These are phyloP conservation scores for Prosopocoilus inquinatus DNA, from an alignment of 2,888 invertebrate genomes.

Conservation along the genomic window DNA sequence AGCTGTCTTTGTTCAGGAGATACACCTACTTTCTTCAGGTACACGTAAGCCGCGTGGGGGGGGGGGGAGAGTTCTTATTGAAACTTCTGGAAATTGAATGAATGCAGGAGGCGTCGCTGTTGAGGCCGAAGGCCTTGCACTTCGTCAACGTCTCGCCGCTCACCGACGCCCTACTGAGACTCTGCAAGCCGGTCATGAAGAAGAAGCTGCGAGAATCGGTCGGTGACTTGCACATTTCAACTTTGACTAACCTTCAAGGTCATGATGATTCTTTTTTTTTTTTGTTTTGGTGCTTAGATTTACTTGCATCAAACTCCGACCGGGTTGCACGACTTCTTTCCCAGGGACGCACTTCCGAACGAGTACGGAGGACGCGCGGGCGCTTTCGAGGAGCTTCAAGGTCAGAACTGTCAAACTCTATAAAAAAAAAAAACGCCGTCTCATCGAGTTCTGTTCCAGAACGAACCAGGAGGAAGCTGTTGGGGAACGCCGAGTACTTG, in stretches of 20 bases:
- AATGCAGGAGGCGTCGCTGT: slow-evolving; percentile 58
- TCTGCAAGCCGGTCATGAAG: slow-evolving; percentile 72
- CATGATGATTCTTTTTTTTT: not conserved
- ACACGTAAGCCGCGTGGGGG: too few relatives aligned
- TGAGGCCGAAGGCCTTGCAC: slow-evolving; percentile 66
- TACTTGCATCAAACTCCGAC: slow-evolving; percentile 13
- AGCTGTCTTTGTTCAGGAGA: slow-evolving; percentile 62
- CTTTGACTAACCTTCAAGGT: too few relatives aligned
- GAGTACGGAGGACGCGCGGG: slow-evolving; percentile 20
- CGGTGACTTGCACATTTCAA: not conserved
- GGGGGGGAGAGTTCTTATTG: slow-evolving; percentile 42
- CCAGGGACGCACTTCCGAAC: slow-evolving; percentile 20
- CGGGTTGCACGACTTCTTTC: slow-evolving; percentile 12
- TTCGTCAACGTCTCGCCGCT: slow-evolving; percentile 68
- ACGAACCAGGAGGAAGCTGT: slow-evolving; percentile 33
- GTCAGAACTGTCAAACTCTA: not conserved
- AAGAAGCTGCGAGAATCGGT: slow-evolving; percentile 55
- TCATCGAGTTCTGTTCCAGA: not conserved
- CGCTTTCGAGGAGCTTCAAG: slow-evolving; percentile 10
- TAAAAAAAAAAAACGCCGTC: not conserved
- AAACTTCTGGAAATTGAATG: slow-evolving; percentile 37
- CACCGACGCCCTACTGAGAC: slow-evolving; percentile 66
- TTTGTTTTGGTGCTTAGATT: slow-evolving; percentile 7
- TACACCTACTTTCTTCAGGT: slow-evolving; percentile 63
- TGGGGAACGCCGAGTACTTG: slow-evolving; percentile 42